Evolutionary conservation across 2,797 vertebrate genomes (phyloP).

Genomic region (Emydoidea blandingii): DNA sequence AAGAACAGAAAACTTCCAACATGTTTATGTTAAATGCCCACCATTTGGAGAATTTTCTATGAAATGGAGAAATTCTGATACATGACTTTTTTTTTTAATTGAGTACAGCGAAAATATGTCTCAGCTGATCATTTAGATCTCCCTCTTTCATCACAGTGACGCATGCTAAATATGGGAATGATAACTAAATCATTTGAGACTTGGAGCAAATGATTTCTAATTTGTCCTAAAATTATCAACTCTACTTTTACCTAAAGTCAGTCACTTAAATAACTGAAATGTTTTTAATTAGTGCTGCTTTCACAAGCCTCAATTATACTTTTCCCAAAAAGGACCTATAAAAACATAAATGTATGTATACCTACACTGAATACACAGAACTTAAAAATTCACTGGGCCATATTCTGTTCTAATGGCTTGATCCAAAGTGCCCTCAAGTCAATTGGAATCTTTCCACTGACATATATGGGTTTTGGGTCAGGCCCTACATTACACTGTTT

Average conservation of each 20-base stretch:
- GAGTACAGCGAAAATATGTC: neutral
- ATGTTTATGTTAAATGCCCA: neutral
- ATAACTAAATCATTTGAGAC: neutral
- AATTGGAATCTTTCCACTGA: fast-evolving
- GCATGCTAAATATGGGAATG: neutral
- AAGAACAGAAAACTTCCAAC: neutral
- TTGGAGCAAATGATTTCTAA: neutral
- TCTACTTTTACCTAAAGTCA: neutral
- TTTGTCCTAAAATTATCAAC: neutral
- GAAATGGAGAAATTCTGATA: neutral
- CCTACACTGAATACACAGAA: neutral
- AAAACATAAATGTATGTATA: neutral
- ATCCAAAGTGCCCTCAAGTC: neutral
- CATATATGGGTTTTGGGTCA: fast-evolving
- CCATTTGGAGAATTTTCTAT: neutral
- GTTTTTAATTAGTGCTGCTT: neutral
- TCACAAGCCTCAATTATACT: neutral
- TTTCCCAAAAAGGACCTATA: neutral
- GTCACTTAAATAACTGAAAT: neutral
- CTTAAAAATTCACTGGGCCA: neutral
- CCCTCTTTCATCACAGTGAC: neutral
- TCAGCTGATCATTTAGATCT: neutral
- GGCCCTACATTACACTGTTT: fast-evolving
- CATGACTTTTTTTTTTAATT: neutral
- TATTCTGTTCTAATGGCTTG: neutral